phyloP scores from a whole-genome alignment of 2,113 vertebrate species.

The Tachysurus fulvidraco region DNA sequence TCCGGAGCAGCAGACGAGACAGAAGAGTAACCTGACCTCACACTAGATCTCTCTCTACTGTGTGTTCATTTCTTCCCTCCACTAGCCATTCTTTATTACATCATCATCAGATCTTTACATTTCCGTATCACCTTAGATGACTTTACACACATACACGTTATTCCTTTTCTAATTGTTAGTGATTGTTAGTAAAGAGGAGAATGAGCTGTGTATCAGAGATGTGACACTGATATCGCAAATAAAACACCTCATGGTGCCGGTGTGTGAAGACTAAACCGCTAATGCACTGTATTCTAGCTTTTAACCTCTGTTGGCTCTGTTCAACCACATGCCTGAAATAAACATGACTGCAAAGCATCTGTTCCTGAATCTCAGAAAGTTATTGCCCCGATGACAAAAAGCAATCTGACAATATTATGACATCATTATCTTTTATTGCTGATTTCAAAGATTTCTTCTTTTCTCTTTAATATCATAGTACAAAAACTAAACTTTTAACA shows the following conservation, averaged over 20 bases:
- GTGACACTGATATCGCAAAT: too few relatives aligned
- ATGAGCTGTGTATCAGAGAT: neutral
- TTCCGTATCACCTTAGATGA: neutral
- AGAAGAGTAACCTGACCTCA: conserved; percentile 62
- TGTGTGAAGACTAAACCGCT: conserved; percentile 32
- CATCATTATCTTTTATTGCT: neutral
- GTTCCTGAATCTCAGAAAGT: neutral
- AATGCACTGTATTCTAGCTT: conserved; percentile 17
- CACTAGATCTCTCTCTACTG: neutral
- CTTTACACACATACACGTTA: neutral
- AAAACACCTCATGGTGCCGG: neutral
- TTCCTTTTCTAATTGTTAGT: neutral
- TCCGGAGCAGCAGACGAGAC: conserved; percentile 72
- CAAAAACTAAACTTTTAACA: conserved; percentile 1
- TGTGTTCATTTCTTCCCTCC: neutral
- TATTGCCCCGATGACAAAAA: neutral
- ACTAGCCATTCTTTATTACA: neutral
- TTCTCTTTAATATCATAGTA: neutral
- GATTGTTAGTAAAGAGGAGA: neutral
- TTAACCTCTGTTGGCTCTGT: too few relatives aligned
- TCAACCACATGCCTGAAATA: conserved; percentile 31
- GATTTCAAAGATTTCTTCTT: neutral
- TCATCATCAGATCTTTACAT: neutral
- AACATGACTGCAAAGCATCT: conserved; percentile 43
- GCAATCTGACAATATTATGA: neutral